Percentiles rank a stretch among this genome's conserved stretches.
phyloP scores from a whole-genome alignment of 2,113 vertebrate genomes.

The Hemibagrus wyckioides region DNA sequence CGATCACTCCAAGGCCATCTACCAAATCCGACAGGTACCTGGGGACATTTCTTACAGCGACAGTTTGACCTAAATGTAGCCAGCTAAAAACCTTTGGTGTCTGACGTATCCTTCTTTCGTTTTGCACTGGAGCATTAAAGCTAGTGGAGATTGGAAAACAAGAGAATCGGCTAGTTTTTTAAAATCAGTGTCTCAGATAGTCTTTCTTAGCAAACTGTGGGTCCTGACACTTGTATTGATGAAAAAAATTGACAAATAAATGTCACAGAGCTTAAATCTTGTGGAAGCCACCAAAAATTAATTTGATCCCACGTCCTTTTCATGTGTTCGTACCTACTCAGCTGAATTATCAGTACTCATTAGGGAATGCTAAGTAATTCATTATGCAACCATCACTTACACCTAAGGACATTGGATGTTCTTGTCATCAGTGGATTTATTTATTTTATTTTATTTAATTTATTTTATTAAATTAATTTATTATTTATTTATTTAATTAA shows the following conservation, averaged over 20 bases:
- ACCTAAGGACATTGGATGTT: background rate
- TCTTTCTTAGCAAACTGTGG: background rate
- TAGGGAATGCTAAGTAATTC: background rate
- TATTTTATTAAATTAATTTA: too few species aligned
- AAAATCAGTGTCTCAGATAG: background rate
- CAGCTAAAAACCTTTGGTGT: background rate
- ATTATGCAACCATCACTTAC: too few species aligned
- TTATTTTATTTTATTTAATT: background rate
- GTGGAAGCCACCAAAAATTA: background rate
- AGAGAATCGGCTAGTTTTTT: too few species aligned
- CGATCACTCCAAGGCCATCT: constrained; percentile 86
- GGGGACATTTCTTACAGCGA: background rate
- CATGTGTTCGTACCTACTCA: background rate
- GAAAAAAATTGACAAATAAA: background rate
- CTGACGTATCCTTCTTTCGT: background rate
- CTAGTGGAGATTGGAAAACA: background rate
- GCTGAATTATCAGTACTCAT: background rate
- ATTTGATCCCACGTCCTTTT: background rate
- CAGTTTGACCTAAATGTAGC: background rate
- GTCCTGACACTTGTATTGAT: background rate
- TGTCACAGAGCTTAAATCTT: background rate
- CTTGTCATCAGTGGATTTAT: background rate
- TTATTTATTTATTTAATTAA: too few species aligned
- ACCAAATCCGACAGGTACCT: constrained; percentile 83
- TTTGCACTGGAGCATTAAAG: background rate